Conservation (phyloP, 1,140 invertebrate species). For the Popillia japonica region DNA sequence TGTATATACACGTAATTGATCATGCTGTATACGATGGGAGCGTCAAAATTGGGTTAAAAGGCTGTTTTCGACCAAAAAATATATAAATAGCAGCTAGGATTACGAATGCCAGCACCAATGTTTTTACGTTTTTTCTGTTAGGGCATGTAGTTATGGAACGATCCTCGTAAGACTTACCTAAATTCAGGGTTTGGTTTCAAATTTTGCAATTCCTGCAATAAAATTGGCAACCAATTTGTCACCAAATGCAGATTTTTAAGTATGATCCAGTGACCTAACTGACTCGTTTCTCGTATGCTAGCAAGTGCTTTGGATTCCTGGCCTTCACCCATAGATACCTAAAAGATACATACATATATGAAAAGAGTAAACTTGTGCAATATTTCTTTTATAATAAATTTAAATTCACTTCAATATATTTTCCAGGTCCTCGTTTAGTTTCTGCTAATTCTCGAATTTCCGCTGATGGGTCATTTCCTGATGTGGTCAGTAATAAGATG, state of each 20-base stretch:
- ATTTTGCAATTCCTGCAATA: constrained; percentile 76
- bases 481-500: constrained; percentile 77
- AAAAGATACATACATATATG: constrained; percentile 44
- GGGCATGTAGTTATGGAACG: too few species aligned
- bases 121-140: too few species aligned
- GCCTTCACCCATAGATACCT: constrained; percentile 61
- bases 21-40: too few species aligned
- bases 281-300: constrained; percentile 51
- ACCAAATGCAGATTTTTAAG: constrained; percentile 92
- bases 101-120: too few species aligned
- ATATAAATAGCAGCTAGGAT: too few species aligned
- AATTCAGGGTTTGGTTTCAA: constrained; percentile 66
- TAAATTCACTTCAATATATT: constrained; percentile 67
- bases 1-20: too few species aligned
- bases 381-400: neutral
- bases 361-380: too few species aligned
- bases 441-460: constrained; percentile 75
- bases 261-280: constrained; percentile 71
- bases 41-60: too few species aligned
- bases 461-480: constrained; percentile 84
- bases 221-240: constrained; percentile 75
- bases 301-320: constrained; percentile 73
- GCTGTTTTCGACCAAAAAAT: too few species aligned
- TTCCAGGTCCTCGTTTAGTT: constrained; percentile 64
- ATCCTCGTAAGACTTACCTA: too few species aligned